These are phyloP conservation scores for Chaetophractus vellerosus DNA, from an alignment of 2,797 vertebrate species.

Conservation along the genomic window DNA sequence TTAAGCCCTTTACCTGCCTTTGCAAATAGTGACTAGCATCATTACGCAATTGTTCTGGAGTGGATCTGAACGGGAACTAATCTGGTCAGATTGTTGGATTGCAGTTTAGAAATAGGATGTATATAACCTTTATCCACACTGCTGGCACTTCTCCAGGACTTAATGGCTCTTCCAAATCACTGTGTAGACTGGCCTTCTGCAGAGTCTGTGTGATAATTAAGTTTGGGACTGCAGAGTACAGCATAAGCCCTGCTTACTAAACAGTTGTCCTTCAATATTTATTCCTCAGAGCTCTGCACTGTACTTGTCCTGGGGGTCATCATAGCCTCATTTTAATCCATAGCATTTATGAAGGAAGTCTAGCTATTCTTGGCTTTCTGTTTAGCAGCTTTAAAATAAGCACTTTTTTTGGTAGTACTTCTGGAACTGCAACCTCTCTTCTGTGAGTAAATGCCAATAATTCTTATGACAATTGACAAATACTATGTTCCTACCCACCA, in stretches of 20 bases:
- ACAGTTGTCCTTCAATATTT: neutral
- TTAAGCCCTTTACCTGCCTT: neutral
- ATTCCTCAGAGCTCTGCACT: neutral
- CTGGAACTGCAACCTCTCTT: neutral
- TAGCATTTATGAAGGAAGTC: neutral
- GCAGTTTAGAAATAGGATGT: neutral
- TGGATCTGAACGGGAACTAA: neutral
- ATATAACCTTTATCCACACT: neutral
- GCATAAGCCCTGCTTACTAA: neutral
- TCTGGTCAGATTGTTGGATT: neutral
- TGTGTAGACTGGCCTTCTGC: neutral
- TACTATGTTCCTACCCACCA: constrained; percentile 40
- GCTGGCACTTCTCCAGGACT: neutral
- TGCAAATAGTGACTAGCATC: neutral
- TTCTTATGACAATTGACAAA: neutral
- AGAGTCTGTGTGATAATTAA: neutral
- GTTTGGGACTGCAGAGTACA: neutral
- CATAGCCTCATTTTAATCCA: neutral
- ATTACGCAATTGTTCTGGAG: fast-evolving
- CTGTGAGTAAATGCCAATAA: neutral
- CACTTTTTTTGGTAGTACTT: neutral
- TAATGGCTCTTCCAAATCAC: neutral
- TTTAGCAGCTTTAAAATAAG: neutral
- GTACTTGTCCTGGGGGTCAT: neutral
- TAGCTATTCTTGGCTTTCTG: constrained; percentile 1